Conservation (phyloP, 2,888 invertebrate species). For the Hetaerina titia region DNA sequence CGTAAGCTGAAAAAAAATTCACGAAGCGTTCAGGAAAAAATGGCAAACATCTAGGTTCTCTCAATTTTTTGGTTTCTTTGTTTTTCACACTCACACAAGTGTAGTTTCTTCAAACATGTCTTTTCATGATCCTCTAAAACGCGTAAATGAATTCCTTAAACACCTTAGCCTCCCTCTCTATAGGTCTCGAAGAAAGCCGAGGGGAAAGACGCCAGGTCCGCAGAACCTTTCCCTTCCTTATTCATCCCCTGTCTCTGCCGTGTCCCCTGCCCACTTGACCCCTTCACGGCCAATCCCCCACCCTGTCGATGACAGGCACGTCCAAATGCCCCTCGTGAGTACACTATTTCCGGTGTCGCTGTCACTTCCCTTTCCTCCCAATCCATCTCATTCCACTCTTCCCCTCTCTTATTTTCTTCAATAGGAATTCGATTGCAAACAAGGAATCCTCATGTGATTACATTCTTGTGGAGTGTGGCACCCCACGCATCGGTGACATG, state of each 20-base stretch:
- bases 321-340: neutral
- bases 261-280: neutral
- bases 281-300: neutral
- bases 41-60: neutral
- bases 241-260: neutral
- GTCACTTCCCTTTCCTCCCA: slow-evolving; percentile 1
- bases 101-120: neutral
- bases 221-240: neutral
- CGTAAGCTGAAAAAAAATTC: neutral
- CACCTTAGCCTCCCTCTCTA: neutral
- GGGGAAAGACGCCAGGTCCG: neutral
- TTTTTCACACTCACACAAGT: too few relatives aligned
- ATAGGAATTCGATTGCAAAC: neutral
- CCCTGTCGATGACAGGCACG: slow-evolving; percentile 29
- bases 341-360: slow-evolving; percentile 39
- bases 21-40: neutral
- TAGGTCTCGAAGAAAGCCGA: neutral
- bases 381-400: neutral
- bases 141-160: neutral
- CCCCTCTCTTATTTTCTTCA: neutral
- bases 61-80: neutral
- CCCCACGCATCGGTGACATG: neutral
- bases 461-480: too few relatives aligned
- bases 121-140: neutral
- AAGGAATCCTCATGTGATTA: too few relatives aligned